Conservation (phyloP, 2,113 vertebrate species). For the Geococcyx californianus region DNA sequence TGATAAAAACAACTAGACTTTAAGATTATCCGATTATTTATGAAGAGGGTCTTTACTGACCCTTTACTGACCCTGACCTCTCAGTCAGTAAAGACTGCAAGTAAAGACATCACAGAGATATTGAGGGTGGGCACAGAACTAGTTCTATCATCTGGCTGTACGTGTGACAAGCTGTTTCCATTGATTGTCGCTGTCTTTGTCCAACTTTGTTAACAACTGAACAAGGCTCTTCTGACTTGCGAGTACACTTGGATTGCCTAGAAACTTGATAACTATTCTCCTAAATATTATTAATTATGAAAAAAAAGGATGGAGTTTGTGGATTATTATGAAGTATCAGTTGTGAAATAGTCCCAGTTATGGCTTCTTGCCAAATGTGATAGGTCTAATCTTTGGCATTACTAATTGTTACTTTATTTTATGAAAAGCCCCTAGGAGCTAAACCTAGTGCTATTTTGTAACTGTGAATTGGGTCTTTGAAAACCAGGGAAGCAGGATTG, state of each 20-base stretch:
- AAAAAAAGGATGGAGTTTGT: neutral
- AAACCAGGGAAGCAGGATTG: neutral
- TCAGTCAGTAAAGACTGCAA: neutral
- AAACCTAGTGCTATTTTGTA: neutral
- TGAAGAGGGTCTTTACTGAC: no score
- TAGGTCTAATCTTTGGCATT: neutral
- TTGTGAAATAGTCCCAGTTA: neutral
- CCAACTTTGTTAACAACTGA: neutral
- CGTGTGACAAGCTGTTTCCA: neutral
- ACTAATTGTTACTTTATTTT: neutral
- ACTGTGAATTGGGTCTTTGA: neutral
- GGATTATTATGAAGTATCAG: neutral
- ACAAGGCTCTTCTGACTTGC: neutral
- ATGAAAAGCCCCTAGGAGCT: neutral
- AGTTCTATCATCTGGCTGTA: accelerated
- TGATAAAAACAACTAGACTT: neutral
- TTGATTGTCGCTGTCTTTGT: neutral
- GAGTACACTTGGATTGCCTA: neutral
- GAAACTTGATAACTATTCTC: neutral
- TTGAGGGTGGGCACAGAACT: neutral
- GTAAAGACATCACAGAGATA: neutral
- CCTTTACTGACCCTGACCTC: neutral
- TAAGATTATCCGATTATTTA: neutral
- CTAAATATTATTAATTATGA: neutral
- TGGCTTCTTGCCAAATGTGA: neutral